Base-by-base conservation (phyloP, 2,888 invertebrate genomes). In the Hipparchia semele region DNA sequence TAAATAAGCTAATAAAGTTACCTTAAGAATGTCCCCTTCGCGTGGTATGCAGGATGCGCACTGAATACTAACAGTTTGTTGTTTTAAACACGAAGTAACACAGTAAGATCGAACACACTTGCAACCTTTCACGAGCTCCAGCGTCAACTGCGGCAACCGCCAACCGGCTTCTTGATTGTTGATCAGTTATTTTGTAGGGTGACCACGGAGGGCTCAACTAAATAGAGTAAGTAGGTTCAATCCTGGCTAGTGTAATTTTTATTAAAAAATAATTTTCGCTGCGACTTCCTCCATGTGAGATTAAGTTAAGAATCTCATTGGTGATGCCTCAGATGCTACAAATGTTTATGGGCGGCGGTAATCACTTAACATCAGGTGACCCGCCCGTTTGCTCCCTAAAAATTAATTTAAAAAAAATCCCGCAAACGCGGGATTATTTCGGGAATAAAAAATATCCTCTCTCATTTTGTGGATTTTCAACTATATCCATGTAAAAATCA, bases 91-190 rank as follows among this genome's bases (percentile, higher is more conserved):
- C 23, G 59, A 23, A 39, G 58, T 2, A 58, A 67, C 69, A 70
- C 61, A 56, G 64, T 39, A 39, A 9, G 51, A 33, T 74, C 33
- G 59, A 70, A 79, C 73, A 80, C 81, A 79, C 85, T 78, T 71
- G 80, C 76, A 72, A 13, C 56, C 74, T 73, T 76, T 72, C 69
- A 74, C 75, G 75, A 75, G 77, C 73, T 75, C 79, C 74, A 75
- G 75, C 78, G 80, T 81, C 80, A 80, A 86, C 84, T 85, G 82
- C 82, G 80, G 81, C 79, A 81, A 83, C 82, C 39, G 39, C 39
- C 39, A 39, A 39, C 39, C 82, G 81, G 79, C 81, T 80, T 69
- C 77, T 79, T 81, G 81, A 81, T 80, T 82, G 79, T 75, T 77
- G 81, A 80, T 81, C 80, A 75, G 75, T 76, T 73, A 75, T 71